Conservation (phyloP, 1,140 invertebrate genomes). For the Drosophila takahashii region DNA sequence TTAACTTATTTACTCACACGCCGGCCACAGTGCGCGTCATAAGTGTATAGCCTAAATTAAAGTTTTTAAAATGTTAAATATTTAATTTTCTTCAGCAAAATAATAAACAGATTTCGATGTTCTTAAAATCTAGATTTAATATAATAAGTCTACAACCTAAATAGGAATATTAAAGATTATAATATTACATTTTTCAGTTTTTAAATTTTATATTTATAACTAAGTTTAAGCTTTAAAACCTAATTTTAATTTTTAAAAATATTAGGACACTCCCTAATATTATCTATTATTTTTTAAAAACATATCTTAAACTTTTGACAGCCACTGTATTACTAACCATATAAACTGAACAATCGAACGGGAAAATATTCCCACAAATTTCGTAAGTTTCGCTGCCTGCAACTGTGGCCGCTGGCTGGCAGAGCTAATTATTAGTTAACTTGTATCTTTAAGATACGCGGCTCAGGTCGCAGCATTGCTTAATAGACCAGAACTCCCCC, state of each 20-base stretch:
- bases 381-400: conserved; percentile 65
- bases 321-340: conserved; percentile 12
- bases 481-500: conserved; percentile 75
- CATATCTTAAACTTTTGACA: not conserved
- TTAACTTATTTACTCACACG: conserved; percentile 56
- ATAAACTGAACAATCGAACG: conserved; percentile 72
- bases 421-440: conserved; percentile 81
- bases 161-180: no score
- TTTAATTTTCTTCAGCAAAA: no score
- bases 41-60: not conserved
- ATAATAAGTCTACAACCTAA: no score
- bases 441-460: conserved; percentile 80
- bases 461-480: conserved; percentile 64
- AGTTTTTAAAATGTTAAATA: no score
- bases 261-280: no score
- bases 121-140: no score
- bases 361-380: conserved; percentile 75
- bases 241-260: not conserved
- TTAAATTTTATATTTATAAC: no score
- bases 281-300: no score
- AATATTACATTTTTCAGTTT: no score
- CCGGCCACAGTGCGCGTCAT: conserved; percentile 23
- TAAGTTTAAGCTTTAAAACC: no score
- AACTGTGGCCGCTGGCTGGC: conserved; percentile 62
- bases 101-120: no score